Base-by-base conservation (phyloP, 2,888 invertebrate genomes). In the Nematopogon swammerdamellus region DNA sequence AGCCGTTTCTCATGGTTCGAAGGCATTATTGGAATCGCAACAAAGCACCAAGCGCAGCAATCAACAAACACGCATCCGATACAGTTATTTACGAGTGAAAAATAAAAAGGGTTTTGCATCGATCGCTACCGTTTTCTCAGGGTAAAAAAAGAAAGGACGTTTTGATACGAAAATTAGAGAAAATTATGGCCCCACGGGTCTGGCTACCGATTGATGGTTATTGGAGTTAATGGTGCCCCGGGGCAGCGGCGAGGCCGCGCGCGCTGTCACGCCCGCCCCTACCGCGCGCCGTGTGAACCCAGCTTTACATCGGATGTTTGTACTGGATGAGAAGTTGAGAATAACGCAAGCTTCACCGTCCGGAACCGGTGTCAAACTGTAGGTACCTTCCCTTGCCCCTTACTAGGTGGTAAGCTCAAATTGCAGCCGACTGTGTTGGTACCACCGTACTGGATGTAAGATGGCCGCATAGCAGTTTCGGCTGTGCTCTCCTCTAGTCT, bases 81-180 rank as follows among this genome's bases (percentile, higher is more conserved):
- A 36, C 36, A 36, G 36, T 36, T 36, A 36, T 14, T 36, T 14
- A 14, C 8, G 14, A 36, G 14, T 3, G 11, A 36, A 36, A 14
- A 36, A 14, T 3, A 14, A 36, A 36, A 8, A 25, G 8, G 25
- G 8, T 36, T 36, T 36, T 8, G 25, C 25, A 36, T 36, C 36
- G 36, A 36, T 8, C 36, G 36, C 36, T 36, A 36, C 36, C 36
- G 36, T 36, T 36, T 36, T 36, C 36, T 36, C 36, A 36, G 3
- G 25, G 47, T 25, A 29, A 47, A 44, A 60, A 64, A 67, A 69
- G 68, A 70, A 70, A 65, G 67, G 68, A 63, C 61, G 58, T 69
- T 77, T 73, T 77, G 77, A 77, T 77, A 76, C 68, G 77, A 76
- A 77, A 79, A 79, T 79, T 76, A 77, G 76, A 68, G 72, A 70